Conservation (phyloP, 2,888 invertebrate genomes). For the Aproaerema taeniolella region DNA sequence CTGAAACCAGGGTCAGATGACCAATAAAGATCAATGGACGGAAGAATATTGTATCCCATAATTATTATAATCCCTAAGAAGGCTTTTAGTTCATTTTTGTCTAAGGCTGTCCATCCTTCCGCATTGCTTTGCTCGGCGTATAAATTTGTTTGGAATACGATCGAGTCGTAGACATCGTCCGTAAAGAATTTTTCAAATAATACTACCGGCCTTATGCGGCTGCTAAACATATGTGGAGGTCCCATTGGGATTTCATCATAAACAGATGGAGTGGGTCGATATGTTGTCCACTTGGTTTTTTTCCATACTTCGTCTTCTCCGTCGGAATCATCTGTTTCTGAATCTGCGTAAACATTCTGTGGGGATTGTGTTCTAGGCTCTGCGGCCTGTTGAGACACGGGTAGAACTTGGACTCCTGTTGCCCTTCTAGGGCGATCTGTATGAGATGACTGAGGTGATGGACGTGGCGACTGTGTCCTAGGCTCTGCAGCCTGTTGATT, state of each 20-base stretch:
- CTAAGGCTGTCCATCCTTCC: constrained; percentile 18
- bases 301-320: constrained; percentile 9
- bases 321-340: constrained; percentile 12
- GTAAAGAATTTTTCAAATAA: no score
- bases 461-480: no score
- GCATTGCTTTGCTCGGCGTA: constrained; percentile 17
- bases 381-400: background rate
- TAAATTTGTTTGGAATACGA: no score
- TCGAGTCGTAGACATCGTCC: no score
- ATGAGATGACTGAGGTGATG: no score
- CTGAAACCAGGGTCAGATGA: constrained; percentile 22
- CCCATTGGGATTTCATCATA: constrained; percentile 7
- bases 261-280: background rate
- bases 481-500: no score
- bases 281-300: no score
- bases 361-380: no score
- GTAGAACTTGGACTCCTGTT: background rate
- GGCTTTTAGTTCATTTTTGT: constrained; percentile 20
- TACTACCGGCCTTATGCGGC: background rate
- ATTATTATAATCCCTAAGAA: constrained; percentile 23
- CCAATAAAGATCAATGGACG: constrained; percentile 24
- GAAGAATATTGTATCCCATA: constrained; percentile 23
- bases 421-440: background rate
- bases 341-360: constrained; percentile 1
- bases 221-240: constrained; percentile 8